Percentiles rank a stretch among this genome's conserved stretches.
Evolutionary conservation across 2,797 vertebrate genomes (phyloP).

Genomic region (Discoglossus pictus): DNA sequence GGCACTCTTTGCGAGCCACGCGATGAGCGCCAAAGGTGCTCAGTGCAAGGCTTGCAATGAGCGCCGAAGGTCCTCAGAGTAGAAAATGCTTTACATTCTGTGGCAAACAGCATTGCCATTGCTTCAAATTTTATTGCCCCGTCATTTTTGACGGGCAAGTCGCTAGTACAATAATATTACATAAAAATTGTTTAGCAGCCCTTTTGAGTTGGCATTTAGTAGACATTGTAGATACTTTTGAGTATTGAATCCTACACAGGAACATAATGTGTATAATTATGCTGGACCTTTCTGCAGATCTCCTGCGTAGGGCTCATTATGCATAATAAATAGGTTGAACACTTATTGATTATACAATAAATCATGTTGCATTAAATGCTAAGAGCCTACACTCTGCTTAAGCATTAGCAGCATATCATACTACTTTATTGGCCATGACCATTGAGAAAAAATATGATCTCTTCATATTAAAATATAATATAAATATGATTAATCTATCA

Average conservation of each 20-base stretch:
- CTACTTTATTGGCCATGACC: slow-evolving; percentile 20
- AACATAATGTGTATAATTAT: slow-evolving; percentile 9
- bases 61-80: no score
- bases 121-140: no score
- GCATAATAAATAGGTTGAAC: slow-evolving; percentile 28
- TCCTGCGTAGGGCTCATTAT: slow-evolving; percentile 1
- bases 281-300: neutral
- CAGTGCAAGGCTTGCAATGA: no score
- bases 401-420: slow-evolving; percentile 1
- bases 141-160: no score
- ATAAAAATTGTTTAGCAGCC: no score
- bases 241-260: slow-evolving; percentile 9
- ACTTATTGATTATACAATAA: slow-evolving; percentile 31
- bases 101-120: no score
- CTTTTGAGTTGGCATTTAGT: neutral
- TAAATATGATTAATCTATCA: slow-evolving; percentile 4
- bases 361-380: slow-evolving; percentile 5
- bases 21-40: no score
- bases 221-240: neutral
- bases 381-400: neutral
- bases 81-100: no score
- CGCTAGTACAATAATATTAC: no score
- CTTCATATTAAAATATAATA: slow-evolving; percentile 4
- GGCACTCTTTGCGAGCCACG: no score
- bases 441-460: slow-evolving; percentile 10